phyloP scores from a whole-genome alignment of 2,797 vertebrate species.

The Amazonetta brasiliensis region DNA sequence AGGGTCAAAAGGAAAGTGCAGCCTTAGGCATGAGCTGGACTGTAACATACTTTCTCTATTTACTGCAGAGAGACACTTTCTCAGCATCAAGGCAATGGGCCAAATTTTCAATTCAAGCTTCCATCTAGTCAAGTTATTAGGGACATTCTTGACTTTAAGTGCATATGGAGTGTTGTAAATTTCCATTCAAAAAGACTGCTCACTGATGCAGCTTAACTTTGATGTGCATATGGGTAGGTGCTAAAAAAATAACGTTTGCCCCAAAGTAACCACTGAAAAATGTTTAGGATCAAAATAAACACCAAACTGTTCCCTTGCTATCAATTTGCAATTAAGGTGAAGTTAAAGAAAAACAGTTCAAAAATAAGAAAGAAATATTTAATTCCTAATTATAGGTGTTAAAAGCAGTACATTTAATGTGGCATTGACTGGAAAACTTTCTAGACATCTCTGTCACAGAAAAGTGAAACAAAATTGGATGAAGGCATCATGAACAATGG shows the following conservation, averaged over 20 bases:
- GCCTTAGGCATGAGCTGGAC: background rate
- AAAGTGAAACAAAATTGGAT: background rate
- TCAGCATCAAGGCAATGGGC: background rate
- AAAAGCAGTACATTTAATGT: background rate
- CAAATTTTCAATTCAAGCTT: background rate
- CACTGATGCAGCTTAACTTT: background rate
- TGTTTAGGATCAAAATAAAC: background rate
- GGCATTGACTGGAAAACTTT: background rate
- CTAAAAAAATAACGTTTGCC: background rate
- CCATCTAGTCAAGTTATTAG: background rate
- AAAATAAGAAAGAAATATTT: background rate
- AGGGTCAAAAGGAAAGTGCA: background rate
- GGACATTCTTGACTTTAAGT: background rate
- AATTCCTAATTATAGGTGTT: background rate
- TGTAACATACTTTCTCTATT: background rate
- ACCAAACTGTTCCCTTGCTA: background rate
- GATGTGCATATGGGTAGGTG: background rate
- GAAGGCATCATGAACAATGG: background rate
- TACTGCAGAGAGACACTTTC: background rate
- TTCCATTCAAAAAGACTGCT: background rate
- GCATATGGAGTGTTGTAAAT: background rate
- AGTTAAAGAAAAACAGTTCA: background rate
- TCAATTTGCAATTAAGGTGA: background rate
- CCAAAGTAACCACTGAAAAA: background rate
- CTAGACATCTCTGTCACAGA: background rate